phyloP scores from a whole-genome alignment of 2,797 vertebrate species.

The Xerus rutilus region DNA sequence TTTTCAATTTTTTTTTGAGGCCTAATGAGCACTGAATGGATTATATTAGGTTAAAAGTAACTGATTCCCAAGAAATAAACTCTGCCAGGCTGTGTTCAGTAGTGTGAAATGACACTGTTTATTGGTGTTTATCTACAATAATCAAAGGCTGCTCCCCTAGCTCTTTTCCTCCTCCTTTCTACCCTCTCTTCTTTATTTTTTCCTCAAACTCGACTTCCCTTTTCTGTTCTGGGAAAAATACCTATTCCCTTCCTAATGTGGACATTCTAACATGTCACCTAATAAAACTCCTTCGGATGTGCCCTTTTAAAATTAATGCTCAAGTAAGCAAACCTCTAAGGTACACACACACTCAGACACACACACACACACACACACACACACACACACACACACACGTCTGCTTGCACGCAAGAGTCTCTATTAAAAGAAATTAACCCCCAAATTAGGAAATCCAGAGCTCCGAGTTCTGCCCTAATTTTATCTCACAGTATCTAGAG shows the following conservation, averaged over 20 bases:
- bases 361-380: neutral
- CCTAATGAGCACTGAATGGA: neutral
- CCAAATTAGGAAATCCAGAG: slow-evolving; percentile 26
- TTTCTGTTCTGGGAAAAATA: slow-evolving; percentile 49
- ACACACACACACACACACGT: neutral
- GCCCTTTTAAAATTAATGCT: slow-evolving; percentile 82
- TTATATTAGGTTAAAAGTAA: neutral
- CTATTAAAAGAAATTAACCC: slow-evolving; percentile 76
- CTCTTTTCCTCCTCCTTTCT: rapidly evolving
- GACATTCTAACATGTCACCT: slow-evolving; percentile 71
- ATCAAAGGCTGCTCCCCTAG: neutral
- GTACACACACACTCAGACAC: neutral
- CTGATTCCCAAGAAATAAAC: neutral
- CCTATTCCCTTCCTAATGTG: slow-evolving; percentile 68
- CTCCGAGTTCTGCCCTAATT: slow-evolving; percentile 73
- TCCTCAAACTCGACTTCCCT: neutral
- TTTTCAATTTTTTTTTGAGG: neutral
- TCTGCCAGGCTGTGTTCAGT: neutral
- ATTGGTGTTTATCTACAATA: neutral
- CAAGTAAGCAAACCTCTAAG: slow-evolving; percentile 84
- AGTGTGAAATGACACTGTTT: neutral
- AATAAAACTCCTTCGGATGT: slow-evolving; percentile 77
- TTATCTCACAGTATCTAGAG: slow-evolving; percentile 70
- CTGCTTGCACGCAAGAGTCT: neutral
- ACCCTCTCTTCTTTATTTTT: neutral